Base-by-base conservation (phyloP, 2,113 vertebrate species). In the Baryphthengus martii region DNA sequence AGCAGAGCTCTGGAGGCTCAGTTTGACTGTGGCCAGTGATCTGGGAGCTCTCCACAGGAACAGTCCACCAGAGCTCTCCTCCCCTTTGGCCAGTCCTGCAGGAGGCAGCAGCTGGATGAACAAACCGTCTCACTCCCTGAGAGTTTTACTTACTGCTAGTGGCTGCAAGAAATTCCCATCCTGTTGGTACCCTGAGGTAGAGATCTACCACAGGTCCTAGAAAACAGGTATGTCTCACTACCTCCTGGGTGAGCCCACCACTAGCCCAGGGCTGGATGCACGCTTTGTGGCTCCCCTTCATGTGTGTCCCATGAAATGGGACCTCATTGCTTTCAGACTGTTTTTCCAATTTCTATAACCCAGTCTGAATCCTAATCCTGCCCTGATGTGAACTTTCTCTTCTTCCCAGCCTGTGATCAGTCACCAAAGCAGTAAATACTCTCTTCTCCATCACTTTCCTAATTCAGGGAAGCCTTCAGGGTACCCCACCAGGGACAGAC, bases 41-140 rank as follows among this genome's bases (percentile, higher is more conserved):
- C n/a, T 14, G 58, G 72, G 26, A 86, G 39, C n/a, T 81, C 15
- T 59, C 45, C 4, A 2, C 45, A 56, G 62, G 35, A 67, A 44
- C 63, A 45, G 62, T 49, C n/a, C 55, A 56, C 35, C 9, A 2
- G 28, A 44, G 47, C 39, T 67, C 45, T 76, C n/a, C 68, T 76
- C 8, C 33, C 29, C 17, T 31, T 20, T 66, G 65, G 45, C 26
- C 4, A 11, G 52, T 25, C 73, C 47, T 87, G 77, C 67, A 84
- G 80, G 80, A 96, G 90, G 72, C 73, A 93, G 81, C 85, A 93
- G n/a, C 53, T 73, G 68, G 89, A 65, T 73, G 73, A 82, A 37
- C 49, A 80, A 82, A 75, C 31, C 50, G 44, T 1, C 7, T 8
- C 9, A 2, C 2, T 71, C 29, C 25, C 18, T 6, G 56, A 74